Percentiles rank a stretch among this genome's conserved stretches.
Conservation (phyloP, 1,140 invertebrate species). For the Coptotermes formosanus region DNA sequence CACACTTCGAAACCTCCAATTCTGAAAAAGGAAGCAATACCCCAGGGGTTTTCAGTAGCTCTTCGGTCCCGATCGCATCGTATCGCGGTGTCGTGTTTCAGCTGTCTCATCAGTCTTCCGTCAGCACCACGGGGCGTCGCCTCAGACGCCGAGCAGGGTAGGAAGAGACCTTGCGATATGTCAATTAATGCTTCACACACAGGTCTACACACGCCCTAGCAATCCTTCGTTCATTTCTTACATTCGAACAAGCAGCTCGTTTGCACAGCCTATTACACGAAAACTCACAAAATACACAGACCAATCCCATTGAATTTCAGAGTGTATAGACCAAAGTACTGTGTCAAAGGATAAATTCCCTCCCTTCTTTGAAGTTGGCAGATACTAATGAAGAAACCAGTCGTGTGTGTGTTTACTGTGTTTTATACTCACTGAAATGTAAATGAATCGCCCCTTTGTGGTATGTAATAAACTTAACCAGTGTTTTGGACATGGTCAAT, state of each 20-base stretch:
- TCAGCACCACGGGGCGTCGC: slow-evolving; percentile 14
- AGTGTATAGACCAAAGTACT: no score
- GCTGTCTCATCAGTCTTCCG: slow-evolving; percentile 28
- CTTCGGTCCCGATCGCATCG: slow-evolving; percentile 6
- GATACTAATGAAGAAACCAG: no score
- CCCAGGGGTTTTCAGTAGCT: background rate
- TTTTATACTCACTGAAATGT: no score
- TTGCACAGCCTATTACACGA: background rate
- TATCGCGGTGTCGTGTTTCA: slow-evolving; percentile 28
- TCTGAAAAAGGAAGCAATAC: background rate
- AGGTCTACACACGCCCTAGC: background rate
- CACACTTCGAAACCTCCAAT: background rate
- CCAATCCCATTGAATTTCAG: no score
- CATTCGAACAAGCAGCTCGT: background rate
- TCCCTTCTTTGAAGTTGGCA: no score
- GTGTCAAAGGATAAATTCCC: no score
- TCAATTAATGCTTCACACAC: slow-evolving; percentile 4
- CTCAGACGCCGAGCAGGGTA: background rate
- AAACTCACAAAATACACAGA: background rate
- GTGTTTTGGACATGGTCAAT: no score
- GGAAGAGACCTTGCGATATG: slow-evolving; percentile 17
- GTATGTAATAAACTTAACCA: no score
- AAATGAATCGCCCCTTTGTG: no score
- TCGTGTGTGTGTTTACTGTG: no score
- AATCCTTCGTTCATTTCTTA: slow-evolving; percentile 7